Percentiles rank a stretch among this genome's conserved stretches.
phyloP scores from a whole-genome alignment of 2,888 invertebrate genomes.

The Agonopterix subpropinquella region DNA sequence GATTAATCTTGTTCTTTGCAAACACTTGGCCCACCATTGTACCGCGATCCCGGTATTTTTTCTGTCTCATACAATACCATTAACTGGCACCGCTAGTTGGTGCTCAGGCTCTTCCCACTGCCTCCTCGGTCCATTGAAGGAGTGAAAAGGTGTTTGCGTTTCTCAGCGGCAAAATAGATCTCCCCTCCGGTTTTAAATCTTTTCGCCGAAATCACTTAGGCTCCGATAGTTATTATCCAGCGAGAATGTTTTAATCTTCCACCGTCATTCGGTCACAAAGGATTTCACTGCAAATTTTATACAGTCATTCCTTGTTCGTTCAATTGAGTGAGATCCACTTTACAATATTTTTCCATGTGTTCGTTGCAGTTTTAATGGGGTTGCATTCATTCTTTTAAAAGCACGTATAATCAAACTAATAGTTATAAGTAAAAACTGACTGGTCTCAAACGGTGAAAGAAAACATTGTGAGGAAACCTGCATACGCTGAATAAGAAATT shows the following conservation, averaged over 20 bases:
- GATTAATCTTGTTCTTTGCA: constrained; percentile 73
- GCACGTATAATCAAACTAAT: too few relatives aligned
- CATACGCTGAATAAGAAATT: too few relatives aligned
- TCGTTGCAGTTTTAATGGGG: constrained; percentile 30
- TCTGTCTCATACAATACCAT: constrained; percentile 70
- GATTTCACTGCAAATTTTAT: constrained; percentile 51
- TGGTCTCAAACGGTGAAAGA: too few relatives aligned
- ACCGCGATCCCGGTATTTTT: constrained; percentile 64
- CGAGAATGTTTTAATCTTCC: constrained; percentile 68
- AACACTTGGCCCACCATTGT: constrained; percentile 52
- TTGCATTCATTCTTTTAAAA: constrained; percentile 11
- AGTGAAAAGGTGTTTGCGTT: constrained; percentile 76
- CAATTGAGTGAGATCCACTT: constrained; percentile 30
- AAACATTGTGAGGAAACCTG: too few relatives aligned
- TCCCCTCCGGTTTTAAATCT: constrained; percentile 63
- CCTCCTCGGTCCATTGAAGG: constrained; percentile 65
- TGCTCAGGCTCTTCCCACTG: constrained; percentile 43
- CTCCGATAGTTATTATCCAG: constrained; percentile 70
- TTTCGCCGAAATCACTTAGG: constrained; percentile 66
- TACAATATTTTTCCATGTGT: constrained; percentile 21
- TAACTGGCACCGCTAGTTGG: constrained; percentile 72
- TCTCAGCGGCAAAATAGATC: constrained; percentile 64
- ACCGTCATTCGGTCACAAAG: constrained; percentile 68
- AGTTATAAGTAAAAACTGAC: too few relatives aligned
- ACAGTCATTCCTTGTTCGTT: constrained; percentile 62